Evolutionary conservation across 2,113 vertebrate genomes (phyloP).

Genomic region (Nothoprocta perdicaria): DNA sequence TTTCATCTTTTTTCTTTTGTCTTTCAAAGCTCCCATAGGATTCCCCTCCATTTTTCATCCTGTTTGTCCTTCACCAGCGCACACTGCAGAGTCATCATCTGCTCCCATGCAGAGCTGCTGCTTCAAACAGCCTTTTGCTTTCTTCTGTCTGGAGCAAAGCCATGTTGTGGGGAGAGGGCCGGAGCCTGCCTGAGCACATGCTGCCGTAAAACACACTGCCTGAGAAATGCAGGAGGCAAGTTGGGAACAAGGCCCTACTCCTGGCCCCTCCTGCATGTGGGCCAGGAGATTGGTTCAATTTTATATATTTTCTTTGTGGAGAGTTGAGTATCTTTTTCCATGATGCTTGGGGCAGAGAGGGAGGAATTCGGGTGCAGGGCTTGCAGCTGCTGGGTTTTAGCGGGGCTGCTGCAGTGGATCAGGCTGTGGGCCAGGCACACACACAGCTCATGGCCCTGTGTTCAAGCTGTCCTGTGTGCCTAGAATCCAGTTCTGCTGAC

Average conservation of each 20-base stretch:
- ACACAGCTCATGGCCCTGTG: background rate
- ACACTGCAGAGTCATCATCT: background rate
- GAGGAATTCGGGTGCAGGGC: background rate
- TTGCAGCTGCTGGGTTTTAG: background rate
- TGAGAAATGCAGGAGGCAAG: background rate
- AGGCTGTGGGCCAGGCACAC: background rate
- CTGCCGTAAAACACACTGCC: background rate
- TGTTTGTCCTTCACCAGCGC: slow-evolving; percentile 14
- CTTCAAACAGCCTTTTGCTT: slow-evolving; percentile 7
- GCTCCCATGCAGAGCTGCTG: background rate
- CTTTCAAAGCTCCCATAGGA: background rate
- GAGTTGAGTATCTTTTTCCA: too few species aligned
- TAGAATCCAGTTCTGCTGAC: background rate
- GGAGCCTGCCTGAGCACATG: background rate
- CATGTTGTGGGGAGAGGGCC: background rate
- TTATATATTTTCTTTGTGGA: background rate
- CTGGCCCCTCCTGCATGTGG: background rate
- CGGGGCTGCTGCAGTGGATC: background rate
- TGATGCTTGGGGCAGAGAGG: too few species aligned
- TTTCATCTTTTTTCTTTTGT: background rate
- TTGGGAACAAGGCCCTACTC: background rate
- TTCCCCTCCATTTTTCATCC: background rate
- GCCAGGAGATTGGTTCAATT: background rate
- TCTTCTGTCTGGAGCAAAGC: background rate
- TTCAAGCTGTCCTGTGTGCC: background rate